These are phyloP conservation scores for Hartigia nigra DNA, from an alignment of 2,888 invertebrate species.

Conservation along the genomic window DNA sequence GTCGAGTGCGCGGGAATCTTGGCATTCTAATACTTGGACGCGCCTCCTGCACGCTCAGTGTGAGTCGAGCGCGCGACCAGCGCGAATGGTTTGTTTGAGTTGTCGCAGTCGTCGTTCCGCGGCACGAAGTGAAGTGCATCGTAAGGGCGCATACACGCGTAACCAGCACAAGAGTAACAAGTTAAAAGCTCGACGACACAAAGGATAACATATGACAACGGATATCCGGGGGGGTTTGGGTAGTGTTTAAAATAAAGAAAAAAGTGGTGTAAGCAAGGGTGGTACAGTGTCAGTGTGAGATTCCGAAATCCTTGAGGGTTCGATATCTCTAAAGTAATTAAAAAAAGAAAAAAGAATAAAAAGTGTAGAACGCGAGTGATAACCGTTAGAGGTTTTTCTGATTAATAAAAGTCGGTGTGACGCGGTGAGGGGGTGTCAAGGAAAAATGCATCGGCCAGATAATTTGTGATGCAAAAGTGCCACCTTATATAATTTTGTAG, in stretches of 20 bases:
- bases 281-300: neutral
- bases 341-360: neutral
- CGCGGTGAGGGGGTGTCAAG: neutral
- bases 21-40: conserved; percentile 15
- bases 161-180: neutral
- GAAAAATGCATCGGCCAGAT: neutral
- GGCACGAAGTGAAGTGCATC: conserved; percentile 15
- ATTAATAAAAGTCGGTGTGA: neutral
- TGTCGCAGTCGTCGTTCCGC: conserved; percentile 19
- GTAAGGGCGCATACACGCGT: neutral
- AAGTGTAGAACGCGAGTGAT: neutral
- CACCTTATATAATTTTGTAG: neutral
- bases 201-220: neutral
- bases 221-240: neutral
- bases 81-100: conserved; percentile 22
- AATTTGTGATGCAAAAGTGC: conserved; percentile 2
- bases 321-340: neutral
- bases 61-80: conserved; percentile 25
- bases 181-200: neutral
- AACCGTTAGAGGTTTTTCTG: neutral
- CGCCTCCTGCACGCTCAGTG: conserved; percentile 19
- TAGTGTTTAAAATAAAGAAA: neutral
- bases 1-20: conserved; percentile 13
- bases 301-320: neutral
- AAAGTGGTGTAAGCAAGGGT: neutral